These are phyloP conservation scores for Lithobates sylvaticus DNA, from an alignment of 2,797 vertebrate genomes.

Conservation along the genomic window DNA sequence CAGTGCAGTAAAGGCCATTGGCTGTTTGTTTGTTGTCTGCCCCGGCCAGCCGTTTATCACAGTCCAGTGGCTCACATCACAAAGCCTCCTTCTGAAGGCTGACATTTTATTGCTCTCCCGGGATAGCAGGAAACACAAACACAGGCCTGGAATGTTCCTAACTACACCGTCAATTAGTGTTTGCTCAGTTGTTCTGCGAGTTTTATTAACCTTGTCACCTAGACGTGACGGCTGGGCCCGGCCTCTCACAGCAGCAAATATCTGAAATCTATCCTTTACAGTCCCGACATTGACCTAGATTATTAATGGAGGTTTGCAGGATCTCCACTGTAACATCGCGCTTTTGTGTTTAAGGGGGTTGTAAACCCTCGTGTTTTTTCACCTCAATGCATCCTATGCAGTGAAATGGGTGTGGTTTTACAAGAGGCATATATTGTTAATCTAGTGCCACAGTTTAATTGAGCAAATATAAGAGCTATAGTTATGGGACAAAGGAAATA, in stretches of 20 bases:
- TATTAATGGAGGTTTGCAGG: no score
- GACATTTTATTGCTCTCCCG: slow-evolving; percentile 30
- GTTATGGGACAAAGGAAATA: no score
- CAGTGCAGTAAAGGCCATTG: background rate
- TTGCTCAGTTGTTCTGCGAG: slow-evolving; percentile 1
- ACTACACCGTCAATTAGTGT: slow-evolving; percentile 6
- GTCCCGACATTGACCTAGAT: background rate
- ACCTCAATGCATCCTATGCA: no score
- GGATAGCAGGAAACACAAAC: slow-evolving; percentile 35
- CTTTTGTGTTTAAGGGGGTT: no score
- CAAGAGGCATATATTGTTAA: no score
- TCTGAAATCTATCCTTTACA: no score
- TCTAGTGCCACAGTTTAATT: no score
- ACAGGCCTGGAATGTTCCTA: slow-evolving; percentile 33
- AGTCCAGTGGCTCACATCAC: background rate
- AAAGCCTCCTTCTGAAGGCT: background rate
- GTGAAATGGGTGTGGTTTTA: no score
- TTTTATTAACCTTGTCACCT: slow-evolving; percentile 27
- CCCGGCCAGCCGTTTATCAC: background rate
- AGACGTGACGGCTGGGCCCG: background rate
- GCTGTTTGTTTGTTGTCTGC: slow-evolving; percentile 31
- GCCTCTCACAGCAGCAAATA: background rate
- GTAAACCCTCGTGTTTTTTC: no score
- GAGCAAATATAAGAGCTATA: no score
- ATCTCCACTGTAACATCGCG: no score